Evolutionary conservation across 2,888 invertebrate species (phyloP), one percentile per base, ranked within the genome.

Genomic region (Macrosoma leucophasiata): DNA sequence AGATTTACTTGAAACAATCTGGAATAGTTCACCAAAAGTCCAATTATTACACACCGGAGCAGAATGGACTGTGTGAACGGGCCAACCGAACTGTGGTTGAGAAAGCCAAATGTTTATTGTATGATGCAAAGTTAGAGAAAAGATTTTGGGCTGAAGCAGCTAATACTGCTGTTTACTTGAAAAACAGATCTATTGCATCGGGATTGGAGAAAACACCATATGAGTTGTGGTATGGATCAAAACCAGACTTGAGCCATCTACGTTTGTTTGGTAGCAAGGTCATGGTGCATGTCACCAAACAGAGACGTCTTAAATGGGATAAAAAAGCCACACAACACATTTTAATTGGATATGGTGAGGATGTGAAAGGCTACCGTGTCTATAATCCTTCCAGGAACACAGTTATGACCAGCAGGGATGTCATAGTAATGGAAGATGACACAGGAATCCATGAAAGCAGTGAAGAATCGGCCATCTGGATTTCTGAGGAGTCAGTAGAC

Each of bases 21-120:
- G 50, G 47, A 5, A 47, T 48, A 14, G 19, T 42, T 6, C 45
- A 50, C 34, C 47, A 47, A 13, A 46, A 25, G 18, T 42, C 39
- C 1, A 40, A 37, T 20, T 3, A 29, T 2, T 44, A 44, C 15
- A 41, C 41, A 3, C 36, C 41, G 2, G 36, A 39, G 26, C 33
- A 39, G 23, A 39, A 44, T 33, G 39, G 41, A 11, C 3, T 39
- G 12, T 33, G 39, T 13, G 43, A 40, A 12, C 8, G 36, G n/a
- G 9, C 21, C 6, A 46, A 46, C 15, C 12, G 46, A 3, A 36
- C 43, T 2, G 28, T 43, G 10, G 41, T 46, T 8, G 46, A 40
- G 14, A 37, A 34, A 13, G 41, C 27, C 10, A 27, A 10, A 26
- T 43, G 35, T 37, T 11, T 39, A 21, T 18, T 32, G 13, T 41